Evolutionary conservation across 2,113 vertebrate genomes (phyloP).

Genomic region (Gobio gobio): DNA sequence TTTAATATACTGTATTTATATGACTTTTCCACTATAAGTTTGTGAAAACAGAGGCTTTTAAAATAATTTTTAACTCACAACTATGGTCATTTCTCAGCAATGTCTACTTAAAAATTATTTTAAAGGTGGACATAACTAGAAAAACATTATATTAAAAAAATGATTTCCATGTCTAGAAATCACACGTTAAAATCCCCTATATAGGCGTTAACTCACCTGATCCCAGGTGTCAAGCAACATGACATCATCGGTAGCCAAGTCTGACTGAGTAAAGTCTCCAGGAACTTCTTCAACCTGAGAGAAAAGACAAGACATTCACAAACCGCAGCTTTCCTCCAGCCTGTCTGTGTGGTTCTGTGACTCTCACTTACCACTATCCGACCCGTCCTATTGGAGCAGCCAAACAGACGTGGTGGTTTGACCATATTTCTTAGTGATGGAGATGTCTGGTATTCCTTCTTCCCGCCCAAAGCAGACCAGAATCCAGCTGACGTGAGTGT

Average conservation of each 20-base stretch:
- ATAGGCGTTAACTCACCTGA: slow-evolving; percentile 64
- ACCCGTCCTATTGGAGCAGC: slow-evolving; percentile 79
- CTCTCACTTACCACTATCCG: slow-evolving; percentile 65
- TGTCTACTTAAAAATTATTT: neutral
- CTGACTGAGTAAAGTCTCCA: slow-evolving; percentile 71
- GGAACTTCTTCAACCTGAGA: slow-evolving; percentile 76
- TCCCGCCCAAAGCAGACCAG: slow-evolving; percentile 76
- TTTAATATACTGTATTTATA: neutral
- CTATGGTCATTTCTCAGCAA: neutral
- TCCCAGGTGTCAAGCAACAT: slow-evolving; percentile 77
- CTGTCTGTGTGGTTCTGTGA: neutral
- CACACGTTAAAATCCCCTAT: too few species aligned
- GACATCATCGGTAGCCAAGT: slow-evolving; percentile 77
- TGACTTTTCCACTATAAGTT: neutral
- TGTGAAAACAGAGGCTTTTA: neutral
- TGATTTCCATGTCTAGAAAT: neutral
- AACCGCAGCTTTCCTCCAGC: neutral
- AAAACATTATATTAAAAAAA: too few species aligned
- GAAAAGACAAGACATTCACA: neutral
- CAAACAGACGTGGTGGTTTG: slow-evolving; percentile 71
- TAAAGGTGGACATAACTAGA: neutral
- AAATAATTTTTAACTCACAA: neutral
- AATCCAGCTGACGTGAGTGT: slow-evolving; percentile 66
- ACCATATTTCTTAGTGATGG: slow-evolving; percentile 58
- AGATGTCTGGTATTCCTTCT: slow-evolving; percentile 76